A percentile compares a stretch with the other conserved stretches of the same genome.
Conservation (phyloP, 2,113 vertebrate species). For the Leptobrachium leishanense region DNA sequence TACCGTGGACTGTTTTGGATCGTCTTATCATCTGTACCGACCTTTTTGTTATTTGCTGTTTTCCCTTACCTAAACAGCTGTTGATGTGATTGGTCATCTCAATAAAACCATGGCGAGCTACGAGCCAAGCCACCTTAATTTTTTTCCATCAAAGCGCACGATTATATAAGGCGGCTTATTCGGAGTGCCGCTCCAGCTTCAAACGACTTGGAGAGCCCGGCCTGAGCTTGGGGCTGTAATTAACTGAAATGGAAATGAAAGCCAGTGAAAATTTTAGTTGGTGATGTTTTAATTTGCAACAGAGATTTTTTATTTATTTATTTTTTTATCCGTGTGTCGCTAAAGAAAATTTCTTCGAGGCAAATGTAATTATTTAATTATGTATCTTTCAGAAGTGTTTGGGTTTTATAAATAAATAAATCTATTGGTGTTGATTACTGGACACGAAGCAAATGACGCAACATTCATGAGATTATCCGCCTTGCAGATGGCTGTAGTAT, state of each 20-base stretch:
- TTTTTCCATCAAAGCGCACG: slow-evolving; percentile 71
- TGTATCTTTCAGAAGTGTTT: slow-evolving; percentile 63
- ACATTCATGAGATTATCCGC: too few relatives aligned
- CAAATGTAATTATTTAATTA: slow-evolving; percentile 81
- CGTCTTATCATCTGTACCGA: background rate
- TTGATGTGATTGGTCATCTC: slow-evolving; percentile 54
- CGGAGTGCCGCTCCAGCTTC: slow-evolving; percentile 71
- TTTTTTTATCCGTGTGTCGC: slow-evolving; percentile 61
- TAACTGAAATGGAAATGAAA: slow-evolving; percentile 78
- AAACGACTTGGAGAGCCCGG: slow-evolving; percentile 76
- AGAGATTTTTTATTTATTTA: slow-evolving; percentile 64
- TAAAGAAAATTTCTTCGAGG: slow-evolving; percentile 74
- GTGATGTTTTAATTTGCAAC: slow-evolving; percentile 78
- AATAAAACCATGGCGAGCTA: slow-evolving; percentile 61
- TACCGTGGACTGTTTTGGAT: background rate
- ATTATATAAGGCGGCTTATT: slow-evolving; percentile 66
- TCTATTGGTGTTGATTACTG: too few relatives aligned
- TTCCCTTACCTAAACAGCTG: slow-evolving; percentile 53
- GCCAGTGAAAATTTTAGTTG: slow-evolving; percentile 71
- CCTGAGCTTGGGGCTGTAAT: slow-evolving; percentile 82
- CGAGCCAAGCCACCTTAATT: slow-evolving; percentile 62
- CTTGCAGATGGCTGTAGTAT: too few relatives aligned
- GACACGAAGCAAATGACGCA: too few relatives aligned
- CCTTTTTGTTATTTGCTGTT: slow-evolving; percentile 26
- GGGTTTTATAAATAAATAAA: too few relatives aligned